phyloP scores from a whole-genome alignment of 2,888 invertebrate genomes.

The Zonitis immaculata region DNA sequence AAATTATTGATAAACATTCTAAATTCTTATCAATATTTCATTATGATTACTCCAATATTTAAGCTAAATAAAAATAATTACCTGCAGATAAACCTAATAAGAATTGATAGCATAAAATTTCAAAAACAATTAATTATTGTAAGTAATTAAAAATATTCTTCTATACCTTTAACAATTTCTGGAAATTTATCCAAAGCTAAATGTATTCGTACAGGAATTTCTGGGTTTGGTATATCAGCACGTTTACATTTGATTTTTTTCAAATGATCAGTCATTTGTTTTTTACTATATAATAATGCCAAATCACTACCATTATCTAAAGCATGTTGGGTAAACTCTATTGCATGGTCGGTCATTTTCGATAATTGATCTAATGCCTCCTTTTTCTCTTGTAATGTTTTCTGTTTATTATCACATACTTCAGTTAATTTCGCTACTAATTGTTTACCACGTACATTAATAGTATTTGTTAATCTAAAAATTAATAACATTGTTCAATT shows the following conservation, averaged over 20 bases:
- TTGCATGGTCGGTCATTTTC: constrained; percentile 83
- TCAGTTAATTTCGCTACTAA: constrained; percentile 75
- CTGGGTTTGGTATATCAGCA: constrained; percentile 85
- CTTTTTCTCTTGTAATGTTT: constrained; percentile 79
- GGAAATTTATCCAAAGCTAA: constrained; percentile 75
- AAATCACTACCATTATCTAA: constrained; percentile 77
- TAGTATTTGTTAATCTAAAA: constrained; percentile 69
- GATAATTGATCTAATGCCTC: constrained; percentile 76
- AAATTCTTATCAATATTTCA: too few species aligned
- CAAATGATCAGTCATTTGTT: constrained; percentile 67
- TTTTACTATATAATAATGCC: constrained; percentile 78
- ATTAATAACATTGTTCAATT: neutral
- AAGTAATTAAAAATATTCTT: neutral
- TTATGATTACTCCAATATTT: too few species aligned
- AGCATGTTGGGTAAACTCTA: constrained; percentile 76
- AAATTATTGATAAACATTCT: neutral
- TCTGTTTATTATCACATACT: constrained; percentile 70
- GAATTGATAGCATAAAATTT: constrained; percentile 24
- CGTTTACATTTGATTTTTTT: constrained; percentile 77
- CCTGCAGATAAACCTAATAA: constrained; percentile 40
- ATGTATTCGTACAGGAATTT: constrained; percentile 79
- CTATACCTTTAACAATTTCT: constrained; percentile 69
- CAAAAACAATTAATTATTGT: constrained; percentile 10
- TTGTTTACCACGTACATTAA: constrained; percentile 78
- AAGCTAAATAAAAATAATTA: constrained; percentile 21